A percentile compares a stretch with the other conserved stretches of the same genome.
phyloP scores from a whole-genome alignment of 1,140 invertebrate species.

The Drosophila subpulchrella region DNA sequence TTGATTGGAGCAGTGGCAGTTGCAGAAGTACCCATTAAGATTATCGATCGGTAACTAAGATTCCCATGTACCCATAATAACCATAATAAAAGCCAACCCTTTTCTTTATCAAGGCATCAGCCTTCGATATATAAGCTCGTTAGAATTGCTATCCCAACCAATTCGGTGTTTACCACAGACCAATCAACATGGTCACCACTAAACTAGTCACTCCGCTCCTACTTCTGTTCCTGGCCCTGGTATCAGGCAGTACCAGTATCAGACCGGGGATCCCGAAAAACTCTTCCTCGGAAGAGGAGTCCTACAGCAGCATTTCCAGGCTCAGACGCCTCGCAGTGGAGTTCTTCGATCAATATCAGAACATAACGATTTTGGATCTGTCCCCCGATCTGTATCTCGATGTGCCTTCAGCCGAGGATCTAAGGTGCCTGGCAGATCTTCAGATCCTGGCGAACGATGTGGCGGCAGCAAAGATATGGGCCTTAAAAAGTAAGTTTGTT shows the following conservation, averaged over 20 bases:
- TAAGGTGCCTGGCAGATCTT: conserved; percentile 33
- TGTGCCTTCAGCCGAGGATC: conserved; percentile 9
- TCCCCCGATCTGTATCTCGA: not conserved
- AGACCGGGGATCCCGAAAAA: not conserved
- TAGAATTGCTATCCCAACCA: not conserved
- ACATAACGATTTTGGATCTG: conserved; percentile 23
- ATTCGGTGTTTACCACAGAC: not conserved
- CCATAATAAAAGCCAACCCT: not conserved
- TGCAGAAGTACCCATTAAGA: not conserved
- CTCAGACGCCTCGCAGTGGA: conserved; percentile 22
- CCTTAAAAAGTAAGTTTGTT: conserved; percentile 17
- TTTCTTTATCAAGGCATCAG: conserved; percentile 1
- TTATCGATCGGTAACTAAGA: not conserved
- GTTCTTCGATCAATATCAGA: conserved; percentile 28
- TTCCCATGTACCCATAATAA: not conserved
- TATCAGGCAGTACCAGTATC: not conserved
- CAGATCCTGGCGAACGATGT: conserved; percentile 8
- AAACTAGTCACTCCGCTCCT: not conserved
- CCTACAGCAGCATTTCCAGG: conserved; percentile 4
- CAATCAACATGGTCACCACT: conserved; percentile 7
- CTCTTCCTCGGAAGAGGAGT: not conserved
- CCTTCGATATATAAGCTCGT: conserved; percentile 12
- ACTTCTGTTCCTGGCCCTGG: conserved; percentile 9
- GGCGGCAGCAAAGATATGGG: conserved; percentile 11
- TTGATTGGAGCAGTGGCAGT: not conserved